Conservation (phyloP, 2,888 invertebrate species). For the Pegoplata infirma region DNA sequence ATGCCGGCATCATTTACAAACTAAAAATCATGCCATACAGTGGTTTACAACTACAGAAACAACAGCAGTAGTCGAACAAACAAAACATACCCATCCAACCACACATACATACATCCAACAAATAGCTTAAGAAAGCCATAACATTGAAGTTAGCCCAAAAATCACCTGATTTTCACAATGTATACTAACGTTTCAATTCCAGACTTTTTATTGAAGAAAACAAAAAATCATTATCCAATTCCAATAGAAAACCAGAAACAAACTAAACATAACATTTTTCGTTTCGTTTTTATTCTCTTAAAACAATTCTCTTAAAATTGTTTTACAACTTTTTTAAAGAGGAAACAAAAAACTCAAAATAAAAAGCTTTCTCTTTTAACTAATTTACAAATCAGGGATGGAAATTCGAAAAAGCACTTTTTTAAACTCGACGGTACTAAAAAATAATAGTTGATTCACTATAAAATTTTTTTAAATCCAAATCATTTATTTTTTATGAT, state of each 20-base stretch:
- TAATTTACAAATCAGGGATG: too few relatives aligned
- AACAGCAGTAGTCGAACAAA: slow-evolving; percentile 8
- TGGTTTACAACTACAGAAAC: background rate
- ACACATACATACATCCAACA: background rate
- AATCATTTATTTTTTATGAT: too few relatives aligned
- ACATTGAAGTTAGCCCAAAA: slow-evolving; percentile 65
- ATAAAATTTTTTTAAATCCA: too few relatives aligned
- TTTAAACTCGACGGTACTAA: too few relatives aligned
- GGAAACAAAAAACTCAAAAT: background rate
- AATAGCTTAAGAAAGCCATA: slow-evolving; percentile 38
- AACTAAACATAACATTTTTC: background rate
- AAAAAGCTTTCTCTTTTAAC: background rate
- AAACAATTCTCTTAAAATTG: background rate
- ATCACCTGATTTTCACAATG: slow-evolving; percentile 75
- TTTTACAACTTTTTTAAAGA: background rate
- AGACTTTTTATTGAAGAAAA: slow-evolving; percentile 2
- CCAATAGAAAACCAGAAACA: background rate
- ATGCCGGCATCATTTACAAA: slow-evolving; percentile 61
- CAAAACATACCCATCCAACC: background rate
- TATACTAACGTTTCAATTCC: slow-evolving; percentile 68
- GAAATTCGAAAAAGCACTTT: too few relatives aligned
- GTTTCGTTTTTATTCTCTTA: background rate
- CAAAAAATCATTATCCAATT: slow-evolving; percentile 6
- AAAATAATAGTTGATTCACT: too few relatives aligned
- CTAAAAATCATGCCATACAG: slow-evolving; percentile 56